Conservation (phyloP, 2,113 vertebrate genomes). For the Stegostoma tigrinum region DNA sequence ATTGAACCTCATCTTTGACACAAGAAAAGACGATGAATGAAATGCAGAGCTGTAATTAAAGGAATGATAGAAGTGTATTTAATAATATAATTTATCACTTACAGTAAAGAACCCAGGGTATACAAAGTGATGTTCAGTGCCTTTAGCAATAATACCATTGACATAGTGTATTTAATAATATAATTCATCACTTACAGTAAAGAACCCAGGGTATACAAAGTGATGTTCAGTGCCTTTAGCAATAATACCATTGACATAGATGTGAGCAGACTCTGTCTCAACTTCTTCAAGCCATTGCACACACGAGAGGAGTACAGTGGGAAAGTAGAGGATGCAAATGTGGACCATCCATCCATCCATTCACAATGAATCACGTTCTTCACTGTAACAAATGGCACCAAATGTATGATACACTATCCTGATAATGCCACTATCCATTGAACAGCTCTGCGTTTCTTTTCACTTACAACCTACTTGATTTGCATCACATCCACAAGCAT, state of each 20-base stretch:
- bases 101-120: neutral
- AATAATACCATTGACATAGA: neutral
- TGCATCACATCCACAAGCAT: too few relatives aligned
- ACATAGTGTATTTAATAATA: neutral
- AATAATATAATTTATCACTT: neutral
- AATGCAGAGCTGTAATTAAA: neutral
- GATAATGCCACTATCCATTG: neutral
- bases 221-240: neutral
- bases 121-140: neutral
- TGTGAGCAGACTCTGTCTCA: neutral
- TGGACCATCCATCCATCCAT: neutral
- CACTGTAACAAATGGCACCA: neutral
- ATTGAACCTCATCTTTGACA: neutral
- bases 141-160: neutral
- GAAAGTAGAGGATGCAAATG: neutral
- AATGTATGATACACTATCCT: neutral
- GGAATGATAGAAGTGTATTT: neutral
- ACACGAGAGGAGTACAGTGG: neutral
- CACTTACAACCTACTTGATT: neutral
- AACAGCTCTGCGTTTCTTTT: neutral
- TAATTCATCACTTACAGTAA: neutral
- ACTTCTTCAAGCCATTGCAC: neutral
- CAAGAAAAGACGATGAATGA: neutral
- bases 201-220: neutral
- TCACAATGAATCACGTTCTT: neutral